Conservation (phyloP, 2,797 vertebrate species). For the Argya squamiceps region DNA sequence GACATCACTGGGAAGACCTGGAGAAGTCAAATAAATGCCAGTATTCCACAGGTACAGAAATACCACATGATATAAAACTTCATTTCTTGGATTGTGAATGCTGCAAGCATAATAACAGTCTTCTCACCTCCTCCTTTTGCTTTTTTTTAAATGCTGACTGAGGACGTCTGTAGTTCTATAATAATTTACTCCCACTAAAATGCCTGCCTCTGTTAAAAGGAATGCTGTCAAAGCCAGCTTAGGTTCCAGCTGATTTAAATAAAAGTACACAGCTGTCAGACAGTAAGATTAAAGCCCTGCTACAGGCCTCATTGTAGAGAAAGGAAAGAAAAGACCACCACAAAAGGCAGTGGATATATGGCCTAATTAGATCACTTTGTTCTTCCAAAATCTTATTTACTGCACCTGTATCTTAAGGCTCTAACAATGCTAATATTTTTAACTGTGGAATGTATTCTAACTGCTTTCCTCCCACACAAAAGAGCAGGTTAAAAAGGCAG, state of each 20-base stretch:
- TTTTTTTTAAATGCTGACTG: slow-evolving; percentile 9
- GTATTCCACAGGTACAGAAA: not conserved
- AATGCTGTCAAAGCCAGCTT: slow-evolving; percentile 58
- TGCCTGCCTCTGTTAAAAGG: slow-evolving; percentile 49
- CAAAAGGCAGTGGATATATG: not conserved
- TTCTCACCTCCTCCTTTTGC: not conserved
- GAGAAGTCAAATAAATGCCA: not conserved
- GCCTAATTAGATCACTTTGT: slow-evolving; percentile 1
- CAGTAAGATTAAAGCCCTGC: slow-evolving; percentile 31
- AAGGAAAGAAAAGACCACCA: not conserved
- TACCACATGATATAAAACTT: not conserved
- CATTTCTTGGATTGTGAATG: not conserved
- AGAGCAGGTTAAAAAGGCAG: not conserved
- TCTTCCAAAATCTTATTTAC: not conserved
- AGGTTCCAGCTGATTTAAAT: slow-evolving; percentile 63
- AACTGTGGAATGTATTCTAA: not conserved
- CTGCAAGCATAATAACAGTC: not conserved
- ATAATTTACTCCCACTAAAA: slow-evolving; percentile 56
- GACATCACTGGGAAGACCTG: not conserved
- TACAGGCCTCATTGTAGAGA: not conserved
- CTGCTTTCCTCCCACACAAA: not conserved
- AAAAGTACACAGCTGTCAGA: slow-evolving; percentile 59
- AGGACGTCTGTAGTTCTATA: slow-evolving; percentile 21
- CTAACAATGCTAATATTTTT: not conserved
- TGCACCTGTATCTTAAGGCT: not conserved